phyloP scores from a whole-genome alignment of 2,888 invertebrate genomes.

The Salticus scenicus region DNA sequence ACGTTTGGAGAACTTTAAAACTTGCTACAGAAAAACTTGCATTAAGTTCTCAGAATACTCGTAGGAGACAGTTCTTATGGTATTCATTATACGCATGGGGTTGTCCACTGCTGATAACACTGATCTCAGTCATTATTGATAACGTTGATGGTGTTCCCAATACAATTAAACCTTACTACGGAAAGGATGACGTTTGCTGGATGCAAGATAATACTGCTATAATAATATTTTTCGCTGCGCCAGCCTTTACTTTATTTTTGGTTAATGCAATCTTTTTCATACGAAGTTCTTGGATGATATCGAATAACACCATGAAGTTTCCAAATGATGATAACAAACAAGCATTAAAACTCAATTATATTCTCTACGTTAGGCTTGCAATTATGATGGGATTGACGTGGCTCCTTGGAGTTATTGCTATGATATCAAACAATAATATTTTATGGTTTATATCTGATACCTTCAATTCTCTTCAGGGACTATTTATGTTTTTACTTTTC shows the following conservation, averaged over 20 bases:
- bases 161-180: constrained; percentile 26
- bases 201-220: constrained; percentile 18
- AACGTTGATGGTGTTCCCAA: not conserved
- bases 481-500: constrained; percentile 78
- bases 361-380: constrained; percentile 77
- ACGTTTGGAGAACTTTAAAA: constrained; percentile 75
- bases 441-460: constrained; percentile 77
- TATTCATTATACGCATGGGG: constrained; percentile 77
- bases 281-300: constrained; percentile 27
- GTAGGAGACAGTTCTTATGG: constrained; percentile 50
- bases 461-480: constrained; percentile 78
- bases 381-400: constrained; percentile 78
- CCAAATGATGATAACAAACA: constrained; percentile 23
- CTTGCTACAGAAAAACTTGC: constrained; percentile 76
- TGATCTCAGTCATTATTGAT: constrained; percentile 63
- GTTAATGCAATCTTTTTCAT: constrained; percentile 44
- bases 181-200: constrained; percentile 35
- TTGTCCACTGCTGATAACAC: constrained; percentile 74
- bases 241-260: constrained; percentile 27
- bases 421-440: constrained; percentile 74
- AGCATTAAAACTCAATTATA: constrained; percentile 22
- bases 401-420: constrained; percentile 77
- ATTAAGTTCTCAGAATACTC: constrained; percentile 61
- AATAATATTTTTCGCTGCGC: constrained; percentile 28
- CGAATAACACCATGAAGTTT: constrained; percentile 42